These are phyloP conservation scores for Neomorphus geoffroyi DNA, from an alignment of 2,797 vertebrate genomes.

Conservation along the genomic window DNA sequence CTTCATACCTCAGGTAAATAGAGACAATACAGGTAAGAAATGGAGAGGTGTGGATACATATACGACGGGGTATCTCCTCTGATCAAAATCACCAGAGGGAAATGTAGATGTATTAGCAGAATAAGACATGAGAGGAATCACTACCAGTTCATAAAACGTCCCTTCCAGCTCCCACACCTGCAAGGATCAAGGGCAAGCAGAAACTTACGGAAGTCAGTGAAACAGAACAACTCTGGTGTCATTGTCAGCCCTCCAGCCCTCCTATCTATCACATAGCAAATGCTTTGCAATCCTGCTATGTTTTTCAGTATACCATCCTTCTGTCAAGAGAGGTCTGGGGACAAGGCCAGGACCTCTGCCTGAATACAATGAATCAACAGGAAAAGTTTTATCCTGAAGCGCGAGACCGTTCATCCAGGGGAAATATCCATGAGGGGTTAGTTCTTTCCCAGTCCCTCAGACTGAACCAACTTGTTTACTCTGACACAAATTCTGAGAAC, in stretches of 20 bases:
- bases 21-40: neutral
- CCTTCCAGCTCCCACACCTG: neutral
- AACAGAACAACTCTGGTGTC: neutral
- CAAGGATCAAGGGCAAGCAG: neutral
- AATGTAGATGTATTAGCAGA: neutral
- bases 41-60: neutral
- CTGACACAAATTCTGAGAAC: neutral
- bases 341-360: neutral
- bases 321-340: neutral
- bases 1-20: neutral
- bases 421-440: neutral
- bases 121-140: neutral
- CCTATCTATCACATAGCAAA: neutral
- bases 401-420: neutral
- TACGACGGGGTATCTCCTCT: neutral
- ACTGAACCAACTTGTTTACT: neutral
- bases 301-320: neutral
- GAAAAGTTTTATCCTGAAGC: neutral
- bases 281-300: neutral
- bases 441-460: neutral
- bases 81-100: neutral
- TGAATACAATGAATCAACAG: neutral
- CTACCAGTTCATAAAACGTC: neutral
- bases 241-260: neutral
- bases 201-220: neutral